phyloP scores from a whole-genome alignment of 2,888 invertebrate species.

The Ormia ochracea region DNA sequence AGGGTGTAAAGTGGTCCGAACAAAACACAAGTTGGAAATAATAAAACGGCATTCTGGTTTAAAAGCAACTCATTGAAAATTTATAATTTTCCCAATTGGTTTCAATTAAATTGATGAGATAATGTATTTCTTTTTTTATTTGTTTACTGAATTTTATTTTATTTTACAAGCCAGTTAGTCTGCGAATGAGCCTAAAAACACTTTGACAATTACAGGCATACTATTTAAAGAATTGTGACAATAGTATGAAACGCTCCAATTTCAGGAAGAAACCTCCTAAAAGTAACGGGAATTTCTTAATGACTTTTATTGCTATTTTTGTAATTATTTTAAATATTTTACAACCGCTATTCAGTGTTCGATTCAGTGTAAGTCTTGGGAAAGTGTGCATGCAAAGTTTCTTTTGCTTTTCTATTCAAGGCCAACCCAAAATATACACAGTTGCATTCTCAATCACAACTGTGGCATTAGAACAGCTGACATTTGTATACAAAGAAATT shows the following conservation, averaged over 20 bases:
- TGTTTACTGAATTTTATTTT: too few relatives aligned
- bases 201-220: slow-evolving; percentile 37
- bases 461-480: too few relatives aligned
- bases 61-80: slow-evolving; percentile 43
- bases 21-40: slow-evolving; percentile 9
- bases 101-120: slow-evolving; percentile 53
- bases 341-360: too few relatives aligned
- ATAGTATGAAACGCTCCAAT: slow-evolving; percentile 1
- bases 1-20: slow-evolving; percentile 24
- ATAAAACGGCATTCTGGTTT: slow-evolving; percentile 20
- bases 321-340: too few relatives aligned
- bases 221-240: slow-evolving; percentile 31
- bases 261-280: slow-evolving; percentile 11
- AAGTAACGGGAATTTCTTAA: slow-evolving; percentile 52
- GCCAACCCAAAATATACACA: too few relatives aligned
- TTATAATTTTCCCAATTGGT: slow-evolving; percentile 49
- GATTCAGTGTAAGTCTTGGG: too few relatives aligned
- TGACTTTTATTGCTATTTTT: too few relatives aligned
- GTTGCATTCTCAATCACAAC: too few relatives aligned
- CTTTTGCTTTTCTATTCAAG: too few relatives aligned
- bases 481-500: too few relatives aligned
- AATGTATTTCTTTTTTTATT: slow-evolving; percentile 5
- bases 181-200: slow-evolving; percentile 37
- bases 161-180: slow-evolving; percentile 19
- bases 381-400: too few relatives aligned